A percentile compares a stretch with the other conserved stretches of the same genome.
Conservation (phyloP, 1,140 invertebrate genomes). For the Stratiolaelaps scimitus region DNA sequence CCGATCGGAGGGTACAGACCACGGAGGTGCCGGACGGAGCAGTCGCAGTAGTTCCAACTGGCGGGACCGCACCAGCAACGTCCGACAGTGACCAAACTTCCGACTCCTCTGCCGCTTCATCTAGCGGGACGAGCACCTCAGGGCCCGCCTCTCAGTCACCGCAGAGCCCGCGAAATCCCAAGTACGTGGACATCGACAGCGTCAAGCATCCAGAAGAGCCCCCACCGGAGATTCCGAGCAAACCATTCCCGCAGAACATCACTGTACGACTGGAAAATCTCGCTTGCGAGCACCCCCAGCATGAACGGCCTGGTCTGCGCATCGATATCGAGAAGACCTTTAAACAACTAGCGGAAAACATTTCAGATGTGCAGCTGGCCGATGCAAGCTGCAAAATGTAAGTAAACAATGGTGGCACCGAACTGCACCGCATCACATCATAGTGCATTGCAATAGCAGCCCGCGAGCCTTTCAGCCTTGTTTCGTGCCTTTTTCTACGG, state of each 20-base stretch:
- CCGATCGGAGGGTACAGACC: slow-evolving; percentile 21
- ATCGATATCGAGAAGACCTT: slow-evolving; percentile 26
- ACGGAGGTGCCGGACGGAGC: not conserved
- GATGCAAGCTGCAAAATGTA: slow-evolving; percentile 24
- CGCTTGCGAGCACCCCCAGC: slow-evolving; percentile 24
- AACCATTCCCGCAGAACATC: slow-evolving; percentile 24
- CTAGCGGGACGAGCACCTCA: not conserved
- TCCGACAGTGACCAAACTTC: no score
- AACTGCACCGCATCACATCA: no score
- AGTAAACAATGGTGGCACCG: not conserved
- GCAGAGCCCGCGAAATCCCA: slow-evolving; percentile 23
- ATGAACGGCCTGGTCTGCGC: slow-evolving; percentile 16
- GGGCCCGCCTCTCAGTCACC: slow-evolving; percentile 15
- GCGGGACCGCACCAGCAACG: not conserved
- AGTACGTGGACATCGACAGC: slow-evolving; percentile 28
- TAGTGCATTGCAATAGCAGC: no score
- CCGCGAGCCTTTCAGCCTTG: no score
- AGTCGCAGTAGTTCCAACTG: not conserved
- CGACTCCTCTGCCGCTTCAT: no score
- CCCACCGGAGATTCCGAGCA: slow-evolving; percentile 21
- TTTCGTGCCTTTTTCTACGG: no score
- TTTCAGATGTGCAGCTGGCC: slow-evolving; percentile 11
- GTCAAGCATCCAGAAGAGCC: slow-evolving; percentile 26
- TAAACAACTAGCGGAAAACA: slow-evolving; percentile 21
- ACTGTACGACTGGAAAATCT: slow-evolving; percentile 23